phyloP scores from a whole-genome alignment of 2,113 vertebrate species.

The Amphiprion ocellaris region DNA sequence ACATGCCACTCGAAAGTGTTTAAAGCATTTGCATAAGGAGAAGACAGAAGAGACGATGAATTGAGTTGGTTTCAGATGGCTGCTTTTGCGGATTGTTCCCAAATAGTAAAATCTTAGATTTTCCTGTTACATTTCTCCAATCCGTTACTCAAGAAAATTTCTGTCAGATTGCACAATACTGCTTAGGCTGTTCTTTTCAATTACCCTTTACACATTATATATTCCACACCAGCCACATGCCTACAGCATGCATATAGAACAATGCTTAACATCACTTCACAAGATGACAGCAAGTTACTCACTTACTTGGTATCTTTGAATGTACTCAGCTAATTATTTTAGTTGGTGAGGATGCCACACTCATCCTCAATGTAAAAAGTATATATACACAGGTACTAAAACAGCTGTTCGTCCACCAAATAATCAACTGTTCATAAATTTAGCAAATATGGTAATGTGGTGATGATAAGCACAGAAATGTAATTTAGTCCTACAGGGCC shows the following conservation, averaged over 20 bases:
- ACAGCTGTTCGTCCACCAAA: conserved; percentile 1
- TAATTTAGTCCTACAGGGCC: background rate
- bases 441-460: background rate
- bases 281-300: background rate
- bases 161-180: conserved; percentile 35
- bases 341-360: background rate
- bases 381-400: background rate
- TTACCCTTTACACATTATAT: background rate
- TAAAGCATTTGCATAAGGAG: conserved; percentile 3
- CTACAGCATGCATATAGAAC: background rate
- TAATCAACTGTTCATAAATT: background rate
- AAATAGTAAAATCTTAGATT: conserved; percentile 40
- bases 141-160: background rate
- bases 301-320: too few relatives aligned
- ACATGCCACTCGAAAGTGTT: background rate
- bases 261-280: background rate
- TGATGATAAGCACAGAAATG: background rate
- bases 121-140: conserved; percentile 33
- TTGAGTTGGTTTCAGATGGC: too few relatives aligned
- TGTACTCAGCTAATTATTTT: background rate
- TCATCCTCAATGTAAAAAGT: background rate
- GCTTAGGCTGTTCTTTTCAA: conserved; percentile 7
- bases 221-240: background rate
- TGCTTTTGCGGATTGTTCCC: conserved; percentile 33
- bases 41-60: background rate